Evolutionary conservation across 2,113 vertebrate species (phyloP), one percentile per base, ranked within the genome.

Genomic region (Pachypanchax playfairii): DNA sequence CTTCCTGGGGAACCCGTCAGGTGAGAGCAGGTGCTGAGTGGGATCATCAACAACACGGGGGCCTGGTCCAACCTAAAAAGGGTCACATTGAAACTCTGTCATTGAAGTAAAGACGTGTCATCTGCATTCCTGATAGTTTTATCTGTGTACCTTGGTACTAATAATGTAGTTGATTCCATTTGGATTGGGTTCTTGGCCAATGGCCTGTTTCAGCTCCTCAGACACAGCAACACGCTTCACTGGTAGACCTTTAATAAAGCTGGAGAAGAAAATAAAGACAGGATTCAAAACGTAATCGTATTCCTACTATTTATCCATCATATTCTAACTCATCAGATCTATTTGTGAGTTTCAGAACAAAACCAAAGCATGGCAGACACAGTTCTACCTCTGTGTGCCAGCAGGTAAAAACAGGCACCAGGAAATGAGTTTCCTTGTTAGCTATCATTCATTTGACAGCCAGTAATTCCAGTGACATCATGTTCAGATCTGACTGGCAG

Each of bases 211-310:
- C 54, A 98, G 85, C 31, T 93, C 90, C 6, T 90, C 90, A 0
- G 93, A 70, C 15, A 95, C 83, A 0, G 17, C 4, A 1, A 55
- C 77, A 0, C 68, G n/a, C 1, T 51, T 50, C 14, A 95, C 87
- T 0, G 91, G 90, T 69, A 95, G 87, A 26, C 96, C 96, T 42
- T 87, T 91, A 13, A 98, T 61, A 18, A 97, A 99, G 81, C 96
- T 99, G 75, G 26, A 73, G 25, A 75, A 54, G 39, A 28, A 31
- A 15, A 75, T 65, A 5, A 55, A 41, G n/a, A n/a, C n/a, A n/a
- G n/a, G n/a, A n/a, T n/a, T n/a, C n/a, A n/a, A n/a, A n/a, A n/a
- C n/a, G n/a, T n/a, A n/a, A n/a, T n/a, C n/a, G n/a, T n/a, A n/a
- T n/a, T n/a, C n/a, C n/a, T n/a, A n/a, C n/a, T n/a, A n/a, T n/a